A percentile compares a stretch with the other conserved stretches of the same genome.
These are phyloP conservation scores for Coendou prehensilis DNA, from an alignment of 2,797 vertebrate species.

Conservation along the genomic window DNA sequence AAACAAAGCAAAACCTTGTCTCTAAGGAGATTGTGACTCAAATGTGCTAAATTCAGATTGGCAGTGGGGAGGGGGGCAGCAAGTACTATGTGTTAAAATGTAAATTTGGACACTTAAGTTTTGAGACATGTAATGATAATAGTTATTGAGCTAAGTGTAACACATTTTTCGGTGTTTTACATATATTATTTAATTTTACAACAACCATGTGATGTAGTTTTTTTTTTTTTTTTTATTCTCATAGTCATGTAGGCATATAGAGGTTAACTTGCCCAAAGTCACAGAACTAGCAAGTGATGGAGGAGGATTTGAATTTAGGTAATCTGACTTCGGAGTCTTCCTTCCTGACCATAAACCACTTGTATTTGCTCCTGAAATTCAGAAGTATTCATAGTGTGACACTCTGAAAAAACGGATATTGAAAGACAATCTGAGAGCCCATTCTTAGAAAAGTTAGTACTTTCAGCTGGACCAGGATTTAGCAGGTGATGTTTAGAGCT, in stretches of 20 bases:
- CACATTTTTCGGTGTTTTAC: conserved; percentile 37
- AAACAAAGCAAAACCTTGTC: conserved; percentile 60
- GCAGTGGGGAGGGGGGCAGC: background rate
- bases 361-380: conserved; percentile 58
- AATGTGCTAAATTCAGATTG: conserved; percentile 28
- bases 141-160: conserved; percentile 33
- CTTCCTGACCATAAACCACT: conserved; percentile 37
- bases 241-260: conserved; percentile 22
- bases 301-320: conserved; percentile 43
- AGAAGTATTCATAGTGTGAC: conserved; percentile 18
- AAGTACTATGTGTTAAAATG: conserved; percentile 58
- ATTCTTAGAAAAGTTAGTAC: conserved; percentile 54
- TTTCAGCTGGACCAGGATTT: conserved; percentile 27
- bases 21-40: conserved; percentile 56
- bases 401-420: conserved; percentile 58
- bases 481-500: background rate
- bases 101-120: conserved; percentile 58
- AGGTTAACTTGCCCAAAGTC: conserved; percentile 39
- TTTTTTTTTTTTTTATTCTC: conserved; percentile 59
- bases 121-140: conserved; percentile 59
- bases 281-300: conserved; percentile 45
- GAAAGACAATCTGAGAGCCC: conserved; percentile 33
- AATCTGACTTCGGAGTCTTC: conserved; percentile 50
- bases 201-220: conserved; percentile 34
- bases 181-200: conserved; percentile 55